Conservation (phyloP, 2,113 vertebrate species). For the Salvelinus fontinalis region DNA sequence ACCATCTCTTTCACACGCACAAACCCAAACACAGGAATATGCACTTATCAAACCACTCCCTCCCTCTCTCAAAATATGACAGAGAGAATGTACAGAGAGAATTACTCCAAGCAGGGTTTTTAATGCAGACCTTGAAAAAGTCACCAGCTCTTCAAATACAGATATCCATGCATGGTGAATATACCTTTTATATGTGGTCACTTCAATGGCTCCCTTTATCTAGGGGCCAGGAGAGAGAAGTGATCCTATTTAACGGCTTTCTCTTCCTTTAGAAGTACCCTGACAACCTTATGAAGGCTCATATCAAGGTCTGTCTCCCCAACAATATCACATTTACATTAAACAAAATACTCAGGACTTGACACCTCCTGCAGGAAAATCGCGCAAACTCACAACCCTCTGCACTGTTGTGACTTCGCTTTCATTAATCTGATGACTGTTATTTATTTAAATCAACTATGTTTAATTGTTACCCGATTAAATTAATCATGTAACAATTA, state of each 20-base stretch:
- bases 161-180: constrained; percentile 28
- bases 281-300: constrained; percentile 33
- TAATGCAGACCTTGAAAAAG: constrained; percentile 44
- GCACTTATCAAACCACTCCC: background rate
- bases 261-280: constrained; percentile 23
- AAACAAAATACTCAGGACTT: constrained; percentile 1
- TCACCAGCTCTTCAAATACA: constrained; percentile 29
- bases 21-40: background rate
- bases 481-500: too few species aligned
- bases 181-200: constrained; percentile 18
- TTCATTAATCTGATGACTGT: too few species aligned
- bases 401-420: too few species aligned
- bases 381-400: too few species aligned
- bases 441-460: too few species aligned
- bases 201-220: constrained; percentile 23
- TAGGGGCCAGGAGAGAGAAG: constrained; percentile 4
- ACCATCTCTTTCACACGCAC: constrained; percentile 12
- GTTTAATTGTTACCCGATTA: too few species aligned
- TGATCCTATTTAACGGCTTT: constrained; percentile 24
- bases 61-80: constrained; percentile 32
- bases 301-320: constrained; percentile 34
- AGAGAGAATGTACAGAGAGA: background rate
- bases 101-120: constrained; percentile 27
- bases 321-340: constrained; percentile 22
- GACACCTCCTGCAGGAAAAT: background rate